Evolutionary conservation across 2,888 invertebrate genomes (phyloP).

Genomic region (Amphipyra tragopoginis): DNA sequence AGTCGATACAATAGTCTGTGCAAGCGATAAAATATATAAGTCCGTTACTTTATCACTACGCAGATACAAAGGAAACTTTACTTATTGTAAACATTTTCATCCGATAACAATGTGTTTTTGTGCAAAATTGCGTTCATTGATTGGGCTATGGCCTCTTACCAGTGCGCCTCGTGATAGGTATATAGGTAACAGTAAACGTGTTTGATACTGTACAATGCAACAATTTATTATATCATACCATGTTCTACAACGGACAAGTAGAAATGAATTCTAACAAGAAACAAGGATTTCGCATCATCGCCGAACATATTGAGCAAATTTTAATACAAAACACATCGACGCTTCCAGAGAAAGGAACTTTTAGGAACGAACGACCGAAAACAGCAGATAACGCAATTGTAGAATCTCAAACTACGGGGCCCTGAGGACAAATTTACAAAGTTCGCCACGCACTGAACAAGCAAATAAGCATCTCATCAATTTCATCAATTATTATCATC

Average conservation of each 20-base stretch:
- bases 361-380: conserved; percentile 86
- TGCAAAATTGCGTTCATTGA: conserved; percentile 71
- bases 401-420: conserved; percentile 76
- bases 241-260: conserved; percentile 54
- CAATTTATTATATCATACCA: conserved; percentile 56
- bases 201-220: conserved; percentile 58
- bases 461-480: conserved; percentile 27
- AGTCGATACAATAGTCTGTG: conserved; percentile 71
- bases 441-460: conserved; percentile 47
- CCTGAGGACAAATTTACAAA: conserved; percentile 41
- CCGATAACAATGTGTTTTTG: conserved; percentile 68
- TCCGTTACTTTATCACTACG: conserved; percentile 55
- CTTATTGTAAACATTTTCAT: conserved; percentile 55
- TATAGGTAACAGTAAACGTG: conserved; percentile 69
- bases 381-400: conserved; percentile 76
- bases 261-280: conserved; percentile 64
- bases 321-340: conserved; percentile 81
- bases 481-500: too few relatives aligned
- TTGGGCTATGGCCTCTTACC: conserved; percentile 64
- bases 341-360: conserved; percentile 77
- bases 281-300: conserved; percentile 70
- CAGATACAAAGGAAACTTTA: conserved; percentile 62
- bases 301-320: conserved; percentile 86
- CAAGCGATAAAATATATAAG: conserved; percentile 68
- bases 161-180: conserved; percentile 72